phyloP scores from a whole-genome alignment of 30 jellyfish, hydroid and myxozoan species.

The Aurelia sp. region DNA sequence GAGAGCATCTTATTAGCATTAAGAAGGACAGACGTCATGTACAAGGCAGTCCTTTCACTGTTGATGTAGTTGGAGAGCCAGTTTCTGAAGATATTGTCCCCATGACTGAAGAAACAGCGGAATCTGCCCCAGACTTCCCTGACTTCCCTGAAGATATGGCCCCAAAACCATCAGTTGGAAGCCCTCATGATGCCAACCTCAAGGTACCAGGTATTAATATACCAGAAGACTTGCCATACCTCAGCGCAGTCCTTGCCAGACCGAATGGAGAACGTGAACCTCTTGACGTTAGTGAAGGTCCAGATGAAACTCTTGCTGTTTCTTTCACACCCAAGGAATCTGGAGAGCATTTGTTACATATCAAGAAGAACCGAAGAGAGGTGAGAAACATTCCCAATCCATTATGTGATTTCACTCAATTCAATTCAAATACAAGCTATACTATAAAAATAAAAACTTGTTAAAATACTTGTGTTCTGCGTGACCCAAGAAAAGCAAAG shows the following conservation, averaged over 20 bases:
- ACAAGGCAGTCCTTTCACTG: slow-evolving; percentile 94
- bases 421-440: too few relatives aligned
- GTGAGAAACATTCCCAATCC: background rate
- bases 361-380: slow-evolving; percentile 92
- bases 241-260: slow-evolving; percentile 82
- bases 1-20: slow-evolving; percentile 88
- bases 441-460: too few relatives aligned
- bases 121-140: slow-evolving; percentile 39
- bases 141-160: slow-evolving; percentile 42
- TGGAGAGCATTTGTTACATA: slow-evolving; percentile 91
- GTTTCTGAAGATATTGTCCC: slow-evolving; percentile 71
- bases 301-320: slow-evolving; percentile 87
- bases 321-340: slow-evolving; percentile 96
- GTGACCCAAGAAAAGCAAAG: too few relatives aligned
- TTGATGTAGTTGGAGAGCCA: slow-evolving; percentile 88
- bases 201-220: slow-evolving; percentile 64
- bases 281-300: slow-evolving; percentile 79
- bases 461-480: too few relatives aligned
- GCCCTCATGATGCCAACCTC: slow-evolving; percentile 84
- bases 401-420: too few relatives aligned
- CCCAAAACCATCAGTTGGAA: slow-evolving; percentile 83
- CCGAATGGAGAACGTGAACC: slow-evolving; percentile 93
- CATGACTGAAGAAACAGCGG: slow-evolving; percentile 19
- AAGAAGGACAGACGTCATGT: slow-evolving; percentile 91
- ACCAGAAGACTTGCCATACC: slow-evolving; percentile 81